These are phyloP conservation scores for Nothobranchius furzeri DNA, from an alignment of 2,113 vertebrate genomes.

Conservation along the genomic window DNA sequence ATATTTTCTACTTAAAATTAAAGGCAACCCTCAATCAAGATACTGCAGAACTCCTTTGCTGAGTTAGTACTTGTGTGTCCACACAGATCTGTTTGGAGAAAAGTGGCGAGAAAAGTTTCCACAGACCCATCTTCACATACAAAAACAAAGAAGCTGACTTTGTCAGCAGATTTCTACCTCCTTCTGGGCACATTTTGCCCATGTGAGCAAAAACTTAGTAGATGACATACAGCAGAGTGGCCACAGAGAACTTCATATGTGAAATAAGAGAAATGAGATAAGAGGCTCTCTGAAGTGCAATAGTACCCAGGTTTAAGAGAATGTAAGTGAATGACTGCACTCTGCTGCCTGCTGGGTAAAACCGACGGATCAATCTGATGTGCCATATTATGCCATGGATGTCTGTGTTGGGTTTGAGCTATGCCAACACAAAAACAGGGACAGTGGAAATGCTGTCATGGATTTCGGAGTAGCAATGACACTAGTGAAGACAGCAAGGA, in stretches of 20 bases:
- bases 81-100: not conserved
- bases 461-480: constrained; percentile 61
- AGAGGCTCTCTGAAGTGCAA: constrained; percentile 16
- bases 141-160: not conserved
- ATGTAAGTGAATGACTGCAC: constrained; percentile 26
- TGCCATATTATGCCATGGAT: constrained; percentile 63
- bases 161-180: not conserved
- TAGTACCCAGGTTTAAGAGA: not conserved
- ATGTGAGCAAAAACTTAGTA: constrained; percentile 1
- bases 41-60: too few species aligned
- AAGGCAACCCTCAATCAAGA: too few species aligned
- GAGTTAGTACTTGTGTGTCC: too few species aligned
- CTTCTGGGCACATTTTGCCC: not conserved
- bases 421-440: constrained; percentile 52
- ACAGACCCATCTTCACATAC: not conserved
- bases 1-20: too few species aligned
- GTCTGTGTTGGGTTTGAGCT: constrained; percentile 60
- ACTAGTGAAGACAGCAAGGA: constrained; percentile 46
- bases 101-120: not conserved
- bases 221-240: not conserved
- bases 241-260: constrained; percentile 1
- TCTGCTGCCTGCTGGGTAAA: constrained; percentile 24
- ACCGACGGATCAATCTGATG: constrained; percentile 58
- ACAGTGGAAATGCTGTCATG: constrained; percentile 57
- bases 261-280: constrained; percentile 1